A percentile compares a stretch with the other conserved stretches of the same genome.
These are phyloP conservation scores for Melikaiella ostensackeni DNA, from an alignment of 2,888 invertebrate species.

Conservation along the genomic window DNA sequence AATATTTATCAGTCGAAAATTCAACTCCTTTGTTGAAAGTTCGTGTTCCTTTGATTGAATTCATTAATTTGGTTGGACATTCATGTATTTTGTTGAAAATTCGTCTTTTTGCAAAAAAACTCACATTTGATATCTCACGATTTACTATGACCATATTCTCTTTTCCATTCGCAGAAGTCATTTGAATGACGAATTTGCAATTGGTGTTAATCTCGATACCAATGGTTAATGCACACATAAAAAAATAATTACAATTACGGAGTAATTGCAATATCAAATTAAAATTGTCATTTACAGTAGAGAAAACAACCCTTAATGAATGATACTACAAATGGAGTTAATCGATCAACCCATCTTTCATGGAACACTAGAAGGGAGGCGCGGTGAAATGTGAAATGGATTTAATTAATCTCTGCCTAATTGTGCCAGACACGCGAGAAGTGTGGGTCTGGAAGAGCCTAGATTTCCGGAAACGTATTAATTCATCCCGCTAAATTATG, in stretches of 20 bases:
- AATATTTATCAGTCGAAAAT: too few species aligned
- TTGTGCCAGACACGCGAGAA: conserved; percentile 68
- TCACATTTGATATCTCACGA: too few species aligned
- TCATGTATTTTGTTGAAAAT: too few species aligned
- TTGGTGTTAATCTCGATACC: conserved; percentile 4
- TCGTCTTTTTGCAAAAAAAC: too few species aligned
- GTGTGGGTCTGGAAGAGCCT: conserved; percentile 57
- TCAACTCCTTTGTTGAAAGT: too few species aligned
- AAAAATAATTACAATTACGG: conserved; percentile 24
- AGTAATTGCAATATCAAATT: too few species aligned
- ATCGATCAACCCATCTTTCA: conserved; percentile 9
- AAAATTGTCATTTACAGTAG: background rate
- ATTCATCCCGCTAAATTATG: conserved; percentile 74
- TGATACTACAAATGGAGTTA: background rate
- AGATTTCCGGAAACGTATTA: conserved; percentile 73
- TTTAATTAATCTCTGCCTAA: conserved; percentile 76
- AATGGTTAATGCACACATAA: conserved; percentile 25
- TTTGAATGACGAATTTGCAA: background rate
- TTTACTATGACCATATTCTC: too few species aligned
- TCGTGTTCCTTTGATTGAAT: too few species aligned
- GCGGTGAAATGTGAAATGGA: conserved; percentile 72
- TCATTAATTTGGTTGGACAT: too few species aligned
- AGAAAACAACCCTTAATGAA: background rate
- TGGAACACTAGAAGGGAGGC: conserved; percentile 1
- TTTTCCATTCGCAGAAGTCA: background rate